A percentile compares a stretch with the other conserved stretches of the same genome.
Conservation (phyloP, 2,797 vertebrate genomes). For the Vireo griseus region DNA sequence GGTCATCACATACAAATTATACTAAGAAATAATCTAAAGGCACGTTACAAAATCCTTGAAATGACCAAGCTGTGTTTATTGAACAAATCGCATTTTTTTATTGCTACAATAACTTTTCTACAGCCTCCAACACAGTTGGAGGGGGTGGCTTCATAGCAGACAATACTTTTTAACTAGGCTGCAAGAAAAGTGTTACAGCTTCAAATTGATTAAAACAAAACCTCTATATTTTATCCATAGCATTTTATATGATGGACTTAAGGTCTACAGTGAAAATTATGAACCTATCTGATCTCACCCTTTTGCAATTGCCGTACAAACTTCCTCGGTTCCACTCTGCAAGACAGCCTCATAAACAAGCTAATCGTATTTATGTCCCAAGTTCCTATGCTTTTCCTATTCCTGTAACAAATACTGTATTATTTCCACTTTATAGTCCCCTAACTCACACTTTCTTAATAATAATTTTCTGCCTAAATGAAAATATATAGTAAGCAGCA, state of each 20-base stretch:
- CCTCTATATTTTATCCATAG: not conserved
- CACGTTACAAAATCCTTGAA: not conserved
- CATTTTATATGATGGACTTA: not conserved
- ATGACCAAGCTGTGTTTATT: not conserved
- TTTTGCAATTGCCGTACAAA: not conserved
- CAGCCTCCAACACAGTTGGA: not conserved
- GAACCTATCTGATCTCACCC: not conserved
- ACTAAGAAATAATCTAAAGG: not conserved
- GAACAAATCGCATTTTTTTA: not conserved
- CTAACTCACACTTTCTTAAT: not conserved
- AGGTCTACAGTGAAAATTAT: not conserved
- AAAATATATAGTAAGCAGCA: not conserved
- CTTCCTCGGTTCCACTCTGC: not conserved
- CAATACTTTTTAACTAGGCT: not conserved
- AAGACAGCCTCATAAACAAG: not conserved
- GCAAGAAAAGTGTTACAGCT: not conserved
- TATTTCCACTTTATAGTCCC: not conserved
- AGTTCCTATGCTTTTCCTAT: not conserved
- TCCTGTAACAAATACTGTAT: not conserved
- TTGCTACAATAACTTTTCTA: not conserved
- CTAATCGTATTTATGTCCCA: not conserved
- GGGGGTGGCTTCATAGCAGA: not conserved
- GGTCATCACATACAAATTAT: not conserved
- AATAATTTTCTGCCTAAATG: not conserved
- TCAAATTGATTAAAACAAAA: not conserved